Evolutionary conservation across 2,113 vertebrate species (phyloP).

Genomic region (Epinephelus cyanopodus): DNA sequence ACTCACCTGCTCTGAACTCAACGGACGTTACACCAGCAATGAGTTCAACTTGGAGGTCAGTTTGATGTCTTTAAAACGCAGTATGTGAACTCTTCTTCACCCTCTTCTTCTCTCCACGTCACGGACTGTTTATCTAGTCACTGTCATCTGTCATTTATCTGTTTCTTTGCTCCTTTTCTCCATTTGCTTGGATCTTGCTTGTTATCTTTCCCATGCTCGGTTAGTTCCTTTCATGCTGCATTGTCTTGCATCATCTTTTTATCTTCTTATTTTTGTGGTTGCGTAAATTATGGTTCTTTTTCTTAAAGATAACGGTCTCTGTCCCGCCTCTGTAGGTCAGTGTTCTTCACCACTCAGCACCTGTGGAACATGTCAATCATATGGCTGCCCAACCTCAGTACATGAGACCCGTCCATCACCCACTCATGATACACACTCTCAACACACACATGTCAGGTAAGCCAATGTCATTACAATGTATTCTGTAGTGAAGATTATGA

Average conservation of each 20-base stretch:
- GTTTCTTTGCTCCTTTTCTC: not conserved
- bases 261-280: not conserved
- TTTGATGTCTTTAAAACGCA: not conserved
- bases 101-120: not conserved
- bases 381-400: slow-evolving; percentile 89
- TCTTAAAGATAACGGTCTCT: slow-evolving; percentile 6
- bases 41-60: slow-evolving; percentile 93
- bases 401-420: slow-evolving; percentile 90
- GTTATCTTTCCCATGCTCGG: not conserved
- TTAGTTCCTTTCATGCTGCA: not conserved
- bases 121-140: not conserved
- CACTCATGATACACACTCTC: slow-evolving; percentile 82
- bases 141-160: not conserved
- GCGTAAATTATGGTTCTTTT: not conserved
- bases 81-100: not conserved
- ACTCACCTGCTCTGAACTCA: slow-evolving; percentile 96
- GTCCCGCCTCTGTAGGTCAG: slow-evolving; percentile 85
- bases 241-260: not conserved
- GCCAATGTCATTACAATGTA: not conserved
- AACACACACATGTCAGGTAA: slow-evolving; percentile 87
- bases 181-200: not conserved
- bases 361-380: slow-evolving; percentile 90
- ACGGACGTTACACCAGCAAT: slow-evolving; percentile 95
- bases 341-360: slow-evolving; percentile 89
- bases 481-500: no score